These are phyloP conservation scores for Chironomus riparius DNA, from an alignment of 2,888 invertebrate species.

Conservation along the genomic window DNA sequence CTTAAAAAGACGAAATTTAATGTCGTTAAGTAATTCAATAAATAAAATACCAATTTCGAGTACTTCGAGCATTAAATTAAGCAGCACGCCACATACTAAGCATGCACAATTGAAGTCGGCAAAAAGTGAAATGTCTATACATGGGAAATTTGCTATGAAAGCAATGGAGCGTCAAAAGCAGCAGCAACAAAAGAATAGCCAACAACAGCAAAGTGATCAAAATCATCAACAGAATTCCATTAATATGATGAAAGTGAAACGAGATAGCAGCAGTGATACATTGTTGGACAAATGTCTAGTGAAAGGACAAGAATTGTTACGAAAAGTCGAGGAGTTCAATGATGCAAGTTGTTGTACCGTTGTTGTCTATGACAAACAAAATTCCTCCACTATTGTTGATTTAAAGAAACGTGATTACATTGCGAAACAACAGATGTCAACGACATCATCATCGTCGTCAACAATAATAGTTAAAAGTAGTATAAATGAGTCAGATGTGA, in stretches of 20 bases:
- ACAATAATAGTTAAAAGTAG: constrained; percentile 30
- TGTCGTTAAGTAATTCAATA: constrained; percentile 5
- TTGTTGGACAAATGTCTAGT: constrained; percentile 40
- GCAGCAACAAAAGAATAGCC: not conserved
- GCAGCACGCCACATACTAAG: not conserved
- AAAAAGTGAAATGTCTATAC: constrained; percentile 31
- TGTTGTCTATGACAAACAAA: constrained; percentile 44
- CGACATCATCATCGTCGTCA: constrained; percentile 39
- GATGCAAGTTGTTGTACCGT: constrained; percentile 43
- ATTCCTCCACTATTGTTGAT: constrained; percentile 30
- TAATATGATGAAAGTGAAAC: not conserved
- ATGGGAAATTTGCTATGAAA: constrained; percentile 15
- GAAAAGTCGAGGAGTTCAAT: constrained; percentile 37
- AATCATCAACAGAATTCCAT: not conserved
- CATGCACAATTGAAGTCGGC: constrained; percentile 29
- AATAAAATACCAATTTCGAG: constrained; percentile 1
- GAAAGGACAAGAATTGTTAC: constrained; percentile 39
- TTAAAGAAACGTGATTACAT: constrained; percentile 36
- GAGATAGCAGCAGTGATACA: constrained; percentile 33
- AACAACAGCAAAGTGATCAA: not conserved
- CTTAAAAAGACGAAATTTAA: constrained; percentile 10
- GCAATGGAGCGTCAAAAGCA: not conserved
- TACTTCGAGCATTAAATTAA: not conserved
- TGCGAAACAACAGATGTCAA: constrained; percentile 32
- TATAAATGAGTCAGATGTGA: constrained; percentile 34